These are phyloP conservation scores for Poecile montanus DNA, from an alignment of 2,797 vertebrate genomes.

Conservation along the genomic window DNA sequence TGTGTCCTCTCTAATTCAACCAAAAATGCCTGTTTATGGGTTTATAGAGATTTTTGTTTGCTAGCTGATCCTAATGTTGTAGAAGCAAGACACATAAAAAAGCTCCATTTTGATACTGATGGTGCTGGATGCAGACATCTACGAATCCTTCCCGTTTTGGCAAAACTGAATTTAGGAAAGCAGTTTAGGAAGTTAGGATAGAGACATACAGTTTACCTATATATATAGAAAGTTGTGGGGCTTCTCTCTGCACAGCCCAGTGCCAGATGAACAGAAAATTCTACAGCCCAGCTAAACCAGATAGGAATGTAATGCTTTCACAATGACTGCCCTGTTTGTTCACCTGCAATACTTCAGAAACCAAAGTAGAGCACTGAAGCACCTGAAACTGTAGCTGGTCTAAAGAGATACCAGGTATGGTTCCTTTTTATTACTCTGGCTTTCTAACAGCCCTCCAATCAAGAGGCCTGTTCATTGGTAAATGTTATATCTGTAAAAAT, in stretches of 20 bases:
- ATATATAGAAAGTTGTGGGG: background rate
- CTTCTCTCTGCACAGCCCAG: background rate
- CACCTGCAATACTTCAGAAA: background rate
- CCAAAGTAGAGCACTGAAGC: background rate
- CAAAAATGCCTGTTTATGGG: background rate
- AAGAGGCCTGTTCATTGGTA: background rate
- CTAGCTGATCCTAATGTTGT: background rate
- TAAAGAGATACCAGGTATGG: background rate
- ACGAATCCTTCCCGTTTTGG: background rate
- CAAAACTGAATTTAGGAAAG: background rate
- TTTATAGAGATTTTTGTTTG: background rate
- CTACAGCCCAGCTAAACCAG: background rate
- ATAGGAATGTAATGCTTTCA: background rate
- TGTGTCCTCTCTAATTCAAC: background rate
- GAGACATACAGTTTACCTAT: background rate
- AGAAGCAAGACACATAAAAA: background rate
- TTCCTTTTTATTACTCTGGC: background rate
- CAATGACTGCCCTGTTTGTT: background rate
- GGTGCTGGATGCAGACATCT: background rate
- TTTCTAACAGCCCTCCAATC: background rate
- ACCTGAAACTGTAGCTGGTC: background rate
- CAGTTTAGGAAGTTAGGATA: too few relatives aligned
- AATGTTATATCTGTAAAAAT: accelerated
- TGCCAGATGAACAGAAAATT: background rate
- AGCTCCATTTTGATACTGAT: background rate